Conservation (phyloP, 2,113 vertebrate species). For the Pedionomus torquatus region DNA sequence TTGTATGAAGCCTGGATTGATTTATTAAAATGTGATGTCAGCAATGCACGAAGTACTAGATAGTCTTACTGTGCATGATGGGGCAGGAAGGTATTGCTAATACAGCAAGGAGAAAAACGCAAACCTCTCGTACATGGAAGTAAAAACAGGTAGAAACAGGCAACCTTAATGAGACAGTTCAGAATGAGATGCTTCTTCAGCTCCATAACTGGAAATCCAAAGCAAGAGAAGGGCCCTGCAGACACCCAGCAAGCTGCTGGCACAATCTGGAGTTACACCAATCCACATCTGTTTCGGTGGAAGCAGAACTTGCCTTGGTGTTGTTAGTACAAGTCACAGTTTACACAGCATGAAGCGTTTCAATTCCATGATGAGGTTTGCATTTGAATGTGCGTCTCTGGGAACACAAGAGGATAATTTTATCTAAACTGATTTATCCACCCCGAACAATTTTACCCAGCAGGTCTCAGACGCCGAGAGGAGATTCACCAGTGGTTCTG, state of each 20-base stretch:
- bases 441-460: background rate
- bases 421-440: background rate
- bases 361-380: background rate
- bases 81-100: background rate
- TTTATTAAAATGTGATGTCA: background rate
- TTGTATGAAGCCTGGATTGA: background rate
- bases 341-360: background rate
- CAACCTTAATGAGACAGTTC: background rate
- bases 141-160: background rate
- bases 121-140: background rate
- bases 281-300: background rate
- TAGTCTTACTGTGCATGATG: background rate
- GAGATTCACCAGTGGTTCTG: background rate
- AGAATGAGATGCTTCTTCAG: background rate
- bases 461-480: background rate
- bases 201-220: background rate
- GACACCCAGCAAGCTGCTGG: background rate
- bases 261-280: background rate
- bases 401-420: conserved; percentile 1
- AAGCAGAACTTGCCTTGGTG: background rate
- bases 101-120: background rate
- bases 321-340: conserved; percentile 29
- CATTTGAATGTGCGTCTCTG: background rate
- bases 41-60: fast-evolving
- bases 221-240: background rate